Base-by-base conservation (phyloP, 2,888 invertebrate species). In the Malachius bipustulatus region DNA sequence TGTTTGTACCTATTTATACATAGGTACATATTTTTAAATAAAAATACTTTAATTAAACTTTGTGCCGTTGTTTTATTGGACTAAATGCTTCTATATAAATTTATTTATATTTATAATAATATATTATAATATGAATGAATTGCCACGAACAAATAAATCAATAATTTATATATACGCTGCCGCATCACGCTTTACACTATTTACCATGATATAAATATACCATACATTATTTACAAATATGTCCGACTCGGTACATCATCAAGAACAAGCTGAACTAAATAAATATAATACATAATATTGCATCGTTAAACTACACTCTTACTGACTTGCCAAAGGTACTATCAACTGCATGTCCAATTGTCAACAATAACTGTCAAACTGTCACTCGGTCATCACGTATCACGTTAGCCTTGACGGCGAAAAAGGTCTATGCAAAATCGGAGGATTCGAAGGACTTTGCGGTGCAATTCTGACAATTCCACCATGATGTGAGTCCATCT, bases 371-470 rank as follows among this genome's bases (percentile, higher is more conserved):
- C 26, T 34, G 15, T 36, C 33, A 33, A n/a, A 32, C n/a, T 14
- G 34, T 39, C 35, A 42, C 35, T 40, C 39, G 40, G 47, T 45
- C 43, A 46, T 49, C n/a, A n/a, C n/a, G 49, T 63, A 63, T 64
- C 64, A 64, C 64, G 64, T 63, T 46, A 63, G 48, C 44, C 62
- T 52, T 8, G 60, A 51, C 14, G 64, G 63, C 30, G 64, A 63
- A 47, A 63, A 64, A 32, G 64, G 64, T 47, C 64, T 51, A 44
- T 64, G 64, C 36, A 64, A 44, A 10, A 53, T 40, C 4, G 59
- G 57, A 14, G 54, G 55, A 36, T 47, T 51, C 16, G 47, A 41
- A 3, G 60, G 55, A 35, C 54, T 59, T n/a, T 57, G 55, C 6
- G 59, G 54, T 4, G 62, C 62, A 48, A 63, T 62, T 43, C 63